A percentile compares a stretch with the other conserved stretches of the same genome.
phyloP scores from a whole-genome alignment of 2,888 invertebrate species.

The Noctua pronuba region DNA sequence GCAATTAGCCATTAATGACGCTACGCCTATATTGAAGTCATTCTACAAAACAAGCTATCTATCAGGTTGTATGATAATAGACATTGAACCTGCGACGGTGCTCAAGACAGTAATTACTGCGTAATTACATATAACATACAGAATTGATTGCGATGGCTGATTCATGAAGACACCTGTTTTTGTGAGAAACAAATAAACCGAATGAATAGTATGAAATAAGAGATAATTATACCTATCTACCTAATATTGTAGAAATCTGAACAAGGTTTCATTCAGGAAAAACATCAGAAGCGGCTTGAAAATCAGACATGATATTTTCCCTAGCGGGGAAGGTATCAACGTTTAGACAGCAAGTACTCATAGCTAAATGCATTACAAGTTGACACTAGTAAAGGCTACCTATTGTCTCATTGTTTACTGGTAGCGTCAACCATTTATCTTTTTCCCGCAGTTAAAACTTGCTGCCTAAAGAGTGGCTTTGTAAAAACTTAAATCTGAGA shows the following conservation, averaged over 20 bases:
- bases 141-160: constrained; percentile 45
- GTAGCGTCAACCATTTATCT: constrained; percentile 54
- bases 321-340: not conserved
- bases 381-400: constrained; percentile 54
- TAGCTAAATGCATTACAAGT: constrained; percentile 37
- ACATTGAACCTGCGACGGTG: constrained; percentile 48
- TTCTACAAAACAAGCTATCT: constrained; percentile 22
- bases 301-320: not conserved
- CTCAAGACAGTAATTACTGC: constrained; percentile 46
- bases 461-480: constrained; percentile 27
- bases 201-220: not conserved
- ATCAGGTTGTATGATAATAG: constrained; percentile 42
- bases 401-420: constrained; percentile 58
- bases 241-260: not conserved
- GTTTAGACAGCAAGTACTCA: not conserved
- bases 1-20: constrained; percentile 16
- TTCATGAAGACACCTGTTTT: constrained; percentile 35
- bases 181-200: constrained; percentile 28
- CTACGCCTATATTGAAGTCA: constrained; percentile 18
- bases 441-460: constrained; percentile 59
- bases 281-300: not conserved
- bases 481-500: constrained; percentile 57
- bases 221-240: not conserved
- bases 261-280: not conserved
- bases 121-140: constrained; percentile 51